Conservation (phyloP, 2,797 vertebrate species). For the Siniperca obscura region DNA sequence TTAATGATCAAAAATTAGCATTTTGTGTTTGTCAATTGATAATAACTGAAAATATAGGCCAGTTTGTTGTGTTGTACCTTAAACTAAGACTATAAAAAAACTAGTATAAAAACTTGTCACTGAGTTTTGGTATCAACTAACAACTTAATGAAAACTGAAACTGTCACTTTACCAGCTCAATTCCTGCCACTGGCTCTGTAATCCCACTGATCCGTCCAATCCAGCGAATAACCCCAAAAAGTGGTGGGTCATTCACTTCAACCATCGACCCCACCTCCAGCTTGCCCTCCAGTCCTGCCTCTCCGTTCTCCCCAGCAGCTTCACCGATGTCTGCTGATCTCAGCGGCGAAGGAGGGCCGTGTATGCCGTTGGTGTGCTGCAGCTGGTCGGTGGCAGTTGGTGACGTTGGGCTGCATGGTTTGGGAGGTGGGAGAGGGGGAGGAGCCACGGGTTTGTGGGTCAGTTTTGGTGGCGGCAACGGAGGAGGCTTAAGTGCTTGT, state of each 20-base stretch:
- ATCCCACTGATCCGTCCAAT: conserved; percentile 82
- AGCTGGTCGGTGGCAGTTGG: background rate
- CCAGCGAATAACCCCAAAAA: conserved; percentile 89
- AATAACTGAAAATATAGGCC: too few relatives aligned
- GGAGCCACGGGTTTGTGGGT: conserved; percentile 34
- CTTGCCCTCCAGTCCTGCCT: conserved; percentile 25
- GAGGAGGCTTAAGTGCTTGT: conserved; percentile 59
- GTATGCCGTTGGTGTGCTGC: conserved; percentile 58
- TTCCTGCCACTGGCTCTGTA: conserved; percentile 82
- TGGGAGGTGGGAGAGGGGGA: conserved; percentile 57
- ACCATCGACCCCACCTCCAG: conserved; percentile 89
- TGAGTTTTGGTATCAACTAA: too few relatives aligned
- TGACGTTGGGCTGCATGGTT: conserved; percentile 47
- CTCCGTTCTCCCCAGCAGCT: conserved; percentile 13
- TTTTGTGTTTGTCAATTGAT: too few relatives aligned
- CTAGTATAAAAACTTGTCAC: background rate
- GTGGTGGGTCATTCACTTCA: conserved; percentile 88
- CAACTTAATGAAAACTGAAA: background rate
- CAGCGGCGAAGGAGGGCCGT: conserved; percentile 61
- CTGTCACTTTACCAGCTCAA: conserved; percentile 85
- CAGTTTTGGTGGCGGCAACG: conserved; percentile 62
- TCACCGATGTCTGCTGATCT: conserved; percentile 7
- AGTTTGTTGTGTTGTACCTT: background rate
- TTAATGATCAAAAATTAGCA: too few relatives aligned
- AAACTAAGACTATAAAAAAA: background rate